Conservation (phyloP, 2,113 vertebrate genomes). For the Pagrus major region DNA sequence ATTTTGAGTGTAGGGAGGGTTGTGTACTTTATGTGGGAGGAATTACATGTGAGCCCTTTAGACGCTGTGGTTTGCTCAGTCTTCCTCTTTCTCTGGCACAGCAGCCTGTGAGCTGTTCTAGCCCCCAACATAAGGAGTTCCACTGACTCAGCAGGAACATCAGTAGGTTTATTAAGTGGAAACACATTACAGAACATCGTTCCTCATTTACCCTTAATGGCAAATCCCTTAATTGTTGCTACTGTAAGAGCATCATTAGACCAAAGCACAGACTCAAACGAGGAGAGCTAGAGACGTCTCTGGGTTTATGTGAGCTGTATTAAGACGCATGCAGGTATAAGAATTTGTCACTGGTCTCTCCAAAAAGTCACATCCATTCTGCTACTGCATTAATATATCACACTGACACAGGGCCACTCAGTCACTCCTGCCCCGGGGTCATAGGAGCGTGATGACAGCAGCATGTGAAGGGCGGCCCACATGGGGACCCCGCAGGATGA, state of each 20-base stretch:
- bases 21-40: conserved; percentile 33
- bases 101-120: conserved; percentile 24
- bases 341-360: conserved; percentile 8
- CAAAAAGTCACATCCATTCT: conserved; percentile 26
- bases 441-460: conserved; percentile 34
- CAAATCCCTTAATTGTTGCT: conserved; percentile 56
- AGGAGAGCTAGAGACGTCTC: neutral
- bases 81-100: conserved; percentile 37
- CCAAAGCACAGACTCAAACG: neutral
- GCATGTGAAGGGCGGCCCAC: conserved; percentile 19
- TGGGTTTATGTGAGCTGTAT: conserved; percentile 6
- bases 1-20: conserved; percentile 6
- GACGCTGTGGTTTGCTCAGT: conserved; percentile 30
- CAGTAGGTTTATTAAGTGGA: conserved; percentile 50
- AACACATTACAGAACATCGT: conserved; percentile 53
- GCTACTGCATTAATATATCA: conserved; percentile 36
- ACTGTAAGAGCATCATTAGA: conserved; percentile 48
- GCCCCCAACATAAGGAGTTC: conserved; percentile 34
- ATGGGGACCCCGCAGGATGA: conserved; percentile 33
- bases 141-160: conserved; percentile 65
- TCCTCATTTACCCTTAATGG: conserved; percentile 47
- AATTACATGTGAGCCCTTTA: conserved; percentile 38
- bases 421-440: conserved; percentile 33
- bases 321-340: conserved; percentile 2
- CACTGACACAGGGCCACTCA: conserved; percentile 31